Percentiles rank a stretch among this genome's conserved stretches.
Conservation (phyloP, 2,797 vertebrate species). For the Erpetoichthys calabaricus region DNA sequence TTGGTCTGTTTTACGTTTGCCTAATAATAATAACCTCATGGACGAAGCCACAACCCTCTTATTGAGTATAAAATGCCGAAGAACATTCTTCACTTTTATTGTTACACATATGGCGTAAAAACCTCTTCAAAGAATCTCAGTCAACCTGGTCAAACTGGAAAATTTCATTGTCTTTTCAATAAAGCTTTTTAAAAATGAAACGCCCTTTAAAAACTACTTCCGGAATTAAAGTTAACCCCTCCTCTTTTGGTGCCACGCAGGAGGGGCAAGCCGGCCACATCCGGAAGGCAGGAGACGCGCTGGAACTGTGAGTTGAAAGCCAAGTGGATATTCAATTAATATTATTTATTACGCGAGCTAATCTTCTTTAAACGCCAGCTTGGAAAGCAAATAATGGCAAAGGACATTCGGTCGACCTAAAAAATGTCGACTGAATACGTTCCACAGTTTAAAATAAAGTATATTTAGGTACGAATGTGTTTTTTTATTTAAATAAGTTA, state of each 20-base stretch:
- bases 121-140: too few relatives aligned
- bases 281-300: constrained; percentile 33
- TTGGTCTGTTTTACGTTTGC: too few relatives aligned
- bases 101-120: too few relatives aligned
- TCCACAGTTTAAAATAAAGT: background rate
- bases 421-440: background rate
- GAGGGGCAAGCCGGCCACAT: constrained; percentile 25
- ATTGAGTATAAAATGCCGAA: too few relatives aligned
- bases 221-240: constrained; percentile 1
- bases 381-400: background rate
- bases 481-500: background rate
- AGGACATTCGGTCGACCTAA: too few relatives aligned
- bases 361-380: background rate
- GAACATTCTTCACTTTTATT: too few relatives aligned
- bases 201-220: constrained; percentile 2
- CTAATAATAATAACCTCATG: too few relatives aligned
- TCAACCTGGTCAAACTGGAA: too few relatives aligned
- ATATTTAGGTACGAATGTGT: constrained; percentile 25
- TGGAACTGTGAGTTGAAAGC: constrained; percentile 32
- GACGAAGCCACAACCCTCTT: too few relatives aligned
- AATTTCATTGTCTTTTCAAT: too few relatives aligned
- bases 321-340: constrained; percentile 15
- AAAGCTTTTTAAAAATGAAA: too few relatives aligned
- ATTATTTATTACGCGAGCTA: constrained; percentile 2
- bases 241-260: constrained; percentile 15